Evolutionary conservation across 2,113 vertebrate species (phyloP), one percentile per base, ranked within the genome.

Genomic region (Callorhinus ursinus): DNA sequence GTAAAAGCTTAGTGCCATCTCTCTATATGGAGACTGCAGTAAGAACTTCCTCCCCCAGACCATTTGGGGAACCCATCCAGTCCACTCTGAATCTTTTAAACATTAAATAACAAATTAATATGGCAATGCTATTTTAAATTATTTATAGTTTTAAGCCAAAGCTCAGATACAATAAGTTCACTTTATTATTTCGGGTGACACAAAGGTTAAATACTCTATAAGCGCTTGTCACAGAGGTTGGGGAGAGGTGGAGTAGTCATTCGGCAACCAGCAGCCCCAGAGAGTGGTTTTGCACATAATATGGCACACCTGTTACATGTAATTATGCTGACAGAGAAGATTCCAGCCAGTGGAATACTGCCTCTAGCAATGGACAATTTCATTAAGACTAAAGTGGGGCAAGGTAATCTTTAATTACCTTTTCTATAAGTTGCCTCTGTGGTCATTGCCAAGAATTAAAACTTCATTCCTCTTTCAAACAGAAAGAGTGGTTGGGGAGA

Each of bases 351-450:
- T 10, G 51, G 67, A 88, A 42, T 63, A 84, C 0, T 94, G 90
- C 74, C 51, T 94, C 76, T n/a, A 94, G 76, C 93, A 84, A 94
- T 15, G 22, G 76, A 88, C 71, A 15, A 72, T 95, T 95, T 95
- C 93, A 95, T 92, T 97, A 94, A 90, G 51, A 71, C 67, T 71
- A 53, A 94, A 96, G 71, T 36, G 21, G 94, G 91, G 42, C 93
- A 88, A 97, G 72, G 51, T 95, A 94, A 88, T 91, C 71, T 95
- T 85, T 87, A 94, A 90, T 87, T 88, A 65, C 14, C 61, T 83
- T 95, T 88, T 74, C 71, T 88, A 0, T 69, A 92, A 82, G 77
- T 63, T 95, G 82, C 21, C 95, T 84, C 92, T 84, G 39, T 96
- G 59, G 61, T 92, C 90, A 95, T 36, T 36, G 28, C 28, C 61